phyloP scores from a whole-genome alignment of 2,888 invertebrate genomes.

The Drosophila parthenogenetica region DNA sequence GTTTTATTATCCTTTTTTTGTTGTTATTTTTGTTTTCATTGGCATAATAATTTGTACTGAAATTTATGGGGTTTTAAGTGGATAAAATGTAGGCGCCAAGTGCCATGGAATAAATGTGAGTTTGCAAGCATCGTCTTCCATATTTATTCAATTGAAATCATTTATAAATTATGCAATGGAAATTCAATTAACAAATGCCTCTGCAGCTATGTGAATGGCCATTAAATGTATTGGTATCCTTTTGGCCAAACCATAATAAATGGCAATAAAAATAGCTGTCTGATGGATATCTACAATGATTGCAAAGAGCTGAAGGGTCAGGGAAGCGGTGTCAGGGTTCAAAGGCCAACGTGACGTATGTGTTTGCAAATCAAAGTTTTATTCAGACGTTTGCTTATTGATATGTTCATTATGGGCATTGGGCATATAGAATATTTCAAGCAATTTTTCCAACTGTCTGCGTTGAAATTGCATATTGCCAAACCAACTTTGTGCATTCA shows the following conservation, averaged over 20 bases:
- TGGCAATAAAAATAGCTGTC: neutral
- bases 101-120: slow-evolving; percentile 4
- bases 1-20: slow-evolving; percentile 52
- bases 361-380: slow-evolving; percentile 42
- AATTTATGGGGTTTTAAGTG: slow-evolving; percentile 52
- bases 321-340: neutral
- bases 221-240: neutral
- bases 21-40: slow-evolving; percentile 26
- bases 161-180: neutral
- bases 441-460: slow-evolving; percentile 49
- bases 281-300: neutral
- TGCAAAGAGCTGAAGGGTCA: neutral
- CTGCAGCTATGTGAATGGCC: neutral
- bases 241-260: neutral
- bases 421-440: slow-evolving; percentile 30
- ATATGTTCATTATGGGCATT: slow-evolving; percentile 69
- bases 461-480: slow-evolving; percentile 64
- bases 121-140: neutral
- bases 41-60: slow-evolving; percentile 53
- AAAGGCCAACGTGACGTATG: neutral
- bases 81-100: slow-evolving; percentile 18
- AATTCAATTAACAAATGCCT: slow-evolving; percentile 12
- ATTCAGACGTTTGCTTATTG: slow-evolving; percentile 47
- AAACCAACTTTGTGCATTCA: slow-evolving; percentile 78
- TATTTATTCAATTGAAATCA: slow-evolving; percentile 11